phyloP scores from a whole-genome alignment of 2,113 vertebrate species.

The Lichenostomus cassidix region DNA sequence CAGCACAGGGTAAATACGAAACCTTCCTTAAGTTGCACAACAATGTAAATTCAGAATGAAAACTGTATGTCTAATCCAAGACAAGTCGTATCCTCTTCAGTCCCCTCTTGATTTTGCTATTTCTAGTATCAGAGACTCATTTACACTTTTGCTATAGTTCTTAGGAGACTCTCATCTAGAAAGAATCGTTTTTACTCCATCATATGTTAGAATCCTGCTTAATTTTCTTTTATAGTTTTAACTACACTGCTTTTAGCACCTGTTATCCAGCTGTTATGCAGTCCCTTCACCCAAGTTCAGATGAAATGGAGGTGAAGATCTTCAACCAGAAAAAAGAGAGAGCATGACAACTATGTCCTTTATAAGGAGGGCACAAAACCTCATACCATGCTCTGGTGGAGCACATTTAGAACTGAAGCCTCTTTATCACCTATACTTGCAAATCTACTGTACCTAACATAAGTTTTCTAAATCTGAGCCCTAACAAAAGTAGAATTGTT shows the following conservation, averaged over 20 bases:
- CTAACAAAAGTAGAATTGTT: neutral
- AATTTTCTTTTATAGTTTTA: neutral
- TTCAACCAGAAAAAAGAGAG: neutral
- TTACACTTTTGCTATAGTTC: neutral
- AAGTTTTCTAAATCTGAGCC: neutral
- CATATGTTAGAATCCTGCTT: neutral
- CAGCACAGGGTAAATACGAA: neutral
- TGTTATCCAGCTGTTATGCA: neutral
- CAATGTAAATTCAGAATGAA: neutral
- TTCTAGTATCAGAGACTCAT: neutral
- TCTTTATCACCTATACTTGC: neutral
- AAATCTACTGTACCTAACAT: neutral
- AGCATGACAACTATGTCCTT: neutral
- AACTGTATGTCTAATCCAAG: neutral
- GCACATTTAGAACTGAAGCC: neutral
- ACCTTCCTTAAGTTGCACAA: neutral
- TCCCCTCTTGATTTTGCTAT: neutral
- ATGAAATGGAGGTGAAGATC: neutral
- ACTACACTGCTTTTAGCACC: neutral
- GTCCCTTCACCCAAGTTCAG: neutral
- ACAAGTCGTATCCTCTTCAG: neutral
- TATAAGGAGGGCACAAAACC: neutral
- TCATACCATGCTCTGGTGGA: fast-evolving
- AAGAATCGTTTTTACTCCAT: neutral
- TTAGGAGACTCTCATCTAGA: neutral